phyloP scores from a whole-genome alignment of 2,113 vertebrate genomes.

The Laterallus jamaicensis region DNA sequence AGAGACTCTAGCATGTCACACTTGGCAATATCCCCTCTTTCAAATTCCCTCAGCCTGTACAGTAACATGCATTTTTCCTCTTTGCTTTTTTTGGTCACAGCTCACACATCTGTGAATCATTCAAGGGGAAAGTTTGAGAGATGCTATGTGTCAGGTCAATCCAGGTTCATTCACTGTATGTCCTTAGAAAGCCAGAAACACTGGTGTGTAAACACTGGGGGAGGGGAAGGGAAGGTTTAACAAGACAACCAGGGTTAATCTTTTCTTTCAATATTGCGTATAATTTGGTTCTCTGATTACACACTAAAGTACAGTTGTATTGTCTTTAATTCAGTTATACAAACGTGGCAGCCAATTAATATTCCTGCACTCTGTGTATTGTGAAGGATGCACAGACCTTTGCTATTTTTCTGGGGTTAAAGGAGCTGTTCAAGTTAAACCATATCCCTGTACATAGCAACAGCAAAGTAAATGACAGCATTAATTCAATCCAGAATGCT shows the following conservation, averaged over 20 bases:
- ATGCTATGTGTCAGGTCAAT: conserved; percentile 48
- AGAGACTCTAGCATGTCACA: neutral
- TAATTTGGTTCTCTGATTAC: neutral
- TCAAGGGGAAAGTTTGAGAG: conserved; percentile 20
- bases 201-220: conserved; percentile 28
- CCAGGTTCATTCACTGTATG: conserved; percentile 32
- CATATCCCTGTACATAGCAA: conserved; percentile 9
- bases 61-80: neutral
- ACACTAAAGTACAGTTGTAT: neutral
- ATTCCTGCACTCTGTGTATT: neutral
- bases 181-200: conserved; percentile 38
- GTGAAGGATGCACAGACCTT: neutral
- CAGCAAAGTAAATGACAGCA: conserved; percentile 21
- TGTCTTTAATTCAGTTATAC: conserved; percentile 15
- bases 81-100: conserved; percentile 5
- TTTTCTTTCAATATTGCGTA: neutral
- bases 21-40: neutral
- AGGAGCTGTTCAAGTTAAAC: neutral
- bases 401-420: conserved; percentile 9
- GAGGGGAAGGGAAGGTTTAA: conserved; percentile 16
- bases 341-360: neutral
- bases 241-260: neutral
- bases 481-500: conserved; percentile 34
- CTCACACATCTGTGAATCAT: conserved; percentile 21
- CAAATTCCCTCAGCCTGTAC: neutral